Evolutionary conservation across 2,113 vertebrate genomes (phyloP).

Genomic region (Nycticebus coucang): DNA sequence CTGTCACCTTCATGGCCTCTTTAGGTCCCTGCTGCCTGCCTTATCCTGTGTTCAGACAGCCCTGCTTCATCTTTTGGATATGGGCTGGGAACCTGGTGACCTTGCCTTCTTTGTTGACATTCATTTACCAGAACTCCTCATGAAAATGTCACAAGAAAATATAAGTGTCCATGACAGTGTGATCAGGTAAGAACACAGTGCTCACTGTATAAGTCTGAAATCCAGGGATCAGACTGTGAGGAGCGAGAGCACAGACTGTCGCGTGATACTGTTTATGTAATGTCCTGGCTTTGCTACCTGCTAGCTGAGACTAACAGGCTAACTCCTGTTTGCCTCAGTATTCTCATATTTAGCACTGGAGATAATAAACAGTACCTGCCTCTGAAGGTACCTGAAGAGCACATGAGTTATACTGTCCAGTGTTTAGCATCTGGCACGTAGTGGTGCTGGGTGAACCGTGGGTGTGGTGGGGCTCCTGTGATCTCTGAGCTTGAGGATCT

Average conservation of each 20-base stretch:
- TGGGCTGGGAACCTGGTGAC: constrained; percentile 95
- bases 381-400: not conserved
- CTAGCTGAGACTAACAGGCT: not conserved
- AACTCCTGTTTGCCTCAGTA: not conserved
- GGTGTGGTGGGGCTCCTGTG: not conserved
- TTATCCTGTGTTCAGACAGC: constrained; percentile 96
- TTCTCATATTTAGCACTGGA: constrained; percentile 28
- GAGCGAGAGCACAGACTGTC: not conserved
- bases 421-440: not conserved
- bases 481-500: not conserved
- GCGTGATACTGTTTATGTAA: too few relatives aligned
- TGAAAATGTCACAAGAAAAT: constrained; percentile 95
- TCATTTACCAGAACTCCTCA: constrained; percentile 93
- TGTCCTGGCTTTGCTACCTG: not conserved
- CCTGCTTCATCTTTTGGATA: constrained; percentile 94
- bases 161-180: constrained; percentile 95
- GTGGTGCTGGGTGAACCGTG: not conserved
- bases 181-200: constrained; percentile 88
- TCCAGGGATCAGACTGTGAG: accelerated
- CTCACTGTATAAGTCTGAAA: not conserved
- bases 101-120: constrained; percentile 93
- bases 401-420: not conserved
- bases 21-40: constrained; percentile 92
- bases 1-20: not conserved
- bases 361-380: not conserved